Evolutionary conservation across 2,113 vertebrate genomes (phyloP).

Genomic region (Columbina picui): DNA sequence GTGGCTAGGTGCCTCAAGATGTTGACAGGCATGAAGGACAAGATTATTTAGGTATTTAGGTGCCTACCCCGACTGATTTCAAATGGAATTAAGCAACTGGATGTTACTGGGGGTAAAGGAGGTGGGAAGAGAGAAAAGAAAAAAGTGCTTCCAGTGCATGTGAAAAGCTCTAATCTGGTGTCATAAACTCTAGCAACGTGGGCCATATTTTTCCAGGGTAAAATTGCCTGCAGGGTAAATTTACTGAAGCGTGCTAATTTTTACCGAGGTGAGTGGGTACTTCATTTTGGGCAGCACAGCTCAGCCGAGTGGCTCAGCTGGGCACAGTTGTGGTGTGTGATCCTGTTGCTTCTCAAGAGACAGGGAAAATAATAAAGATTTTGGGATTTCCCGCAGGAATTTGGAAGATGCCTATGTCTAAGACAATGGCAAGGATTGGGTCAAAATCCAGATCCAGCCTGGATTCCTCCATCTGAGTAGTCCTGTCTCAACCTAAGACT

Average conservation of each 20-base stretch:
- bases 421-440: neutral
- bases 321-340: fast-evolving
- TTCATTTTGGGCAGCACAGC: neutral
- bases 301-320: neutral
- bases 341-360: neutral
- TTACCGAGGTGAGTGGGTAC: neutral
- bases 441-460: neutral
- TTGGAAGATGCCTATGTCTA: neutral
- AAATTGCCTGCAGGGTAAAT: neutral
- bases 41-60: constrained; percentile 65
- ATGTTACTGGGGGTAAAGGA: neutral
- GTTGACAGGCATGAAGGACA: constrained; percentile 71
- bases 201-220: neutral
- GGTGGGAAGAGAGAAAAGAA: no score
- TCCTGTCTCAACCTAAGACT: neutral
- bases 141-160: neutral
- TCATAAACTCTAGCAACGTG: neutral
- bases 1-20: constrained; percentile 70
- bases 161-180: constrained; percentile 49
- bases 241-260: neutral
- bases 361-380: neutral
- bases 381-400: neutral
- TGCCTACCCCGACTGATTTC: constrained; percentile 48
- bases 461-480: neutral
- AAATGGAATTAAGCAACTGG: constrained; percentile 57